Conservation (phyloP, 2,888 invertebrate genomes). For the Dilophus febrilis region DNA sequence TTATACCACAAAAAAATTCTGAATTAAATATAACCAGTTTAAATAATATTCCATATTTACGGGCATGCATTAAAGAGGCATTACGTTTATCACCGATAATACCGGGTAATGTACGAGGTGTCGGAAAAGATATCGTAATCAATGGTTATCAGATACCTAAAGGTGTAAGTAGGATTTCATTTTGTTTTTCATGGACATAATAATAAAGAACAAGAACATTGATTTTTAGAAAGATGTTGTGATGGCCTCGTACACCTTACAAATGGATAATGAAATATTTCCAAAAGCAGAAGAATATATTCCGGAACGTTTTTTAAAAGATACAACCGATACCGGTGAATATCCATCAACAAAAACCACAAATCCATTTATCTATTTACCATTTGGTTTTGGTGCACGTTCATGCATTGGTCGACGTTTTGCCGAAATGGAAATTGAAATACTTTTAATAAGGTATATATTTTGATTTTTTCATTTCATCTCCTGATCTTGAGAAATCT, state of each 20-base stretch:
- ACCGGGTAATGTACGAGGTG: constrained; percentile 36
- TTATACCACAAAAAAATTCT: constrained; percentile 28
- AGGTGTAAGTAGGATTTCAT: constrained; percentile 29
- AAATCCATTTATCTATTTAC: constrained; percentile 41
- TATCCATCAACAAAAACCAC: constrained; percentile 7
- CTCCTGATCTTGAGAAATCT: too few species aligned
- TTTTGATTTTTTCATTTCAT: not conserved
- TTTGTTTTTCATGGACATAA: not conserved
- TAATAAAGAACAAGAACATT: not conserved
- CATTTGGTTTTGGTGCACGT: constrained; percentile 51
- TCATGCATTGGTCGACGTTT: constrained; percentile 53
- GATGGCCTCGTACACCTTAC: constrained; percentile 51
- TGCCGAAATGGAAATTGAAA: constrained; percentile 51
- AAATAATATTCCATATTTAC: constrained; percentile 39
- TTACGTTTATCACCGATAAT: constrained; percentile 44
- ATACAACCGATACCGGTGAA: not conserved
- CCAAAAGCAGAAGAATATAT: constrained; percentile 41
- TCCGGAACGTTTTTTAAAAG: constrained; percentile 58
- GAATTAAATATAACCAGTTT: constrained; percentile 28
- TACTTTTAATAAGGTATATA: constrained; percentile 26
- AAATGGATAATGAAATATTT: constrained; percentile 45
- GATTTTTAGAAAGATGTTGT: constrained; percentile 51
- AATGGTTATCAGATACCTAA: constrained; percentile 45
- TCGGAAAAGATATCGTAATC: constrained; percentile 37
- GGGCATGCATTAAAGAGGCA: constrained; percentile 55